Evolutionary conservation across 2,888 invertebrate species (phyloP), one percentile per base, ranked within the genome.

Genomic region (Tyria jacobaeae): DNA sequence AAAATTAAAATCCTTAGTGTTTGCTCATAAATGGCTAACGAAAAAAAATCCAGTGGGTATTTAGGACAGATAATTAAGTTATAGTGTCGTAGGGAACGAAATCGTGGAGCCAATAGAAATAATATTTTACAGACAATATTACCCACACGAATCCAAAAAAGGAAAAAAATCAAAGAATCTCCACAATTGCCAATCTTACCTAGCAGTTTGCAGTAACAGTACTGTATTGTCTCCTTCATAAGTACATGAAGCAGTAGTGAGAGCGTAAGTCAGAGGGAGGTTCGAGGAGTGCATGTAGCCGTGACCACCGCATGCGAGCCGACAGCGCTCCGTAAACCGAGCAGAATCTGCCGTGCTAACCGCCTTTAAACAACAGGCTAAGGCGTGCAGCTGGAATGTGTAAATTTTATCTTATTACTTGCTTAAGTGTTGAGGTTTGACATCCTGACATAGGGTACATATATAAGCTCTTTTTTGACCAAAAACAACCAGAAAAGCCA

Each of bases 211-310:
- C 54, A 99, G 91, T 56, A 97, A 90, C 83, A 99, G 93, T 3
- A 99, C 99, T 0, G 99, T 99, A 84, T 99, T 99, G 88, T 99
- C 99, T 0, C 99, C 99, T 90, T 99, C 99, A 81, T 99, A 99
- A 0, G 98, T 99, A 82, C 97, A 97, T 48, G 97, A 96, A 1
- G 99, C 98, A 0, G 97, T 97, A 7, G 96, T 95, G 75, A 96
- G 92, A 3, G 97, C 96, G 80, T 98, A 99, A 1, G 96, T 96
- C 34, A 96, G 95, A 0, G 99, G 98, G 49, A 99, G 94, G 85
- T 97, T 98, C 10, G 98, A 97, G 37, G 96, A 95, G 56, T 96
- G 95, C 96, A 98, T 97, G 90, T 97, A 99, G 15, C 99, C 99
- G 85, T 99, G 99, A 0, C 99, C 99, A 2, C 99, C 99, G 86